Base-by-base conservation (phyloP, 2,888 invertebrate genomes). In the Isotomurus palustris region DNA sequence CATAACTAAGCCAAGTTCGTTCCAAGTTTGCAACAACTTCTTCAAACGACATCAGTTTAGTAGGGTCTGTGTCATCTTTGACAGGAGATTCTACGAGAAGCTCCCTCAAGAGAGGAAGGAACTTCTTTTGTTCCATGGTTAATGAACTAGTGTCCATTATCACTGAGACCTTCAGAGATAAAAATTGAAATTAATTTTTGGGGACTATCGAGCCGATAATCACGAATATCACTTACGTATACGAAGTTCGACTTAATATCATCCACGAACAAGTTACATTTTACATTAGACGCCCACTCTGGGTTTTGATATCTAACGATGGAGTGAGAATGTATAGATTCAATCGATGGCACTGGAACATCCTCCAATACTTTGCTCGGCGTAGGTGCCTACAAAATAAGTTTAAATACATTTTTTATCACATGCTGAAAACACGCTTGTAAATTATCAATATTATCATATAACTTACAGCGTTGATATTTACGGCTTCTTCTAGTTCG, bases 171-270 rank as follows among this genome's bases (percentile, higher is more conserved):
- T 91, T 6, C 4, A 57, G 12, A 19, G 22, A 43, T 36, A 1
- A 41, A 44, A 27, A 27, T 27, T 14, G 6, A 24, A 6, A 40
- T 40, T n/a, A 40, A 6, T 8, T 10, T 21, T n/a, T 4, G 24
- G n/a, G 2, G 50, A 29, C 12, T 10, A 41, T 17, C 27, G 47
- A n/a, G n/a, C n/a, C n/a, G 5, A 29, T 28, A 19, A 27, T 17
- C 43, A 32, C 5, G 12, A 45, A 35, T 6, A 10, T 35, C 69
- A 82, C 84, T 81, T 75, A 91, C 90, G 76, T 88, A 86, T 64
- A 90, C 84, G 75, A 92, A 91, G 75, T 87, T 88, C 2, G 88
- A 87, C 67, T 86, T 84, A 48, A 91, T 77, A 73, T 88, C 84
- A 76, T 91, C 88, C 49, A 90, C 79, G 67, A 59, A 68, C 10